Evolutionary conservation across 2,888 invertebrate genomes (phyloP), one percentile per base, ranked within the genome.

Genomic region (Cinara cedri): DNA sequence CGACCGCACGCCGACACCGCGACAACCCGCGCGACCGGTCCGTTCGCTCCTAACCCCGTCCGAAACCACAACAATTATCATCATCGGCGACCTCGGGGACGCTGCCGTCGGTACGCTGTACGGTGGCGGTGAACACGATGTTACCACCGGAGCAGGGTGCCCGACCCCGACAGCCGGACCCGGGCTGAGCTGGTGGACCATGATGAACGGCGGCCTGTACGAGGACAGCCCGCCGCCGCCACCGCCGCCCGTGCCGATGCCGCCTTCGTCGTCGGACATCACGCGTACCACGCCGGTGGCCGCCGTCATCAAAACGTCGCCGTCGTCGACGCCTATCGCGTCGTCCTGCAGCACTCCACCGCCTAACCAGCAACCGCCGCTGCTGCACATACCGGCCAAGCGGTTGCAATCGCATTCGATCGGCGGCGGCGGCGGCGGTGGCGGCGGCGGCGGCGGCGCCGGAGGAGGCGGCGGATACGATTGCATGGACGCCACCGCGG

Each of bases 341-440:
- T 90, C 91, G 81, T 90, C 89, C 86, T 89, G 82, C 76, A 75
- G 55, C n/a, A 19, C 81, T 6, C 62, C 72, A 2, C 72, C 76
- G 19, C 62, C 54, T 19, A 54, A 46, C 6, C 68, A 49, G 42
- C 72, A 46, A 8, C 72, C 76, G 11, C 76, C 76, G 82, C 92
- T 92, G 81, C 89, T 95, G 82, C 95, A 95, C 88, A 95, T 95
- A 87, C 95, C 95, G 83, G 95, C 95, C 85, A 95, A 95, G 87
- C 89, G 94, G 81, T 89, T 81, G 88, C 88, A 82, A 81, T 87
- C 86, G 88, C 87, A 88, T 88, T 88, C 88, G 88, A 88, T 87
- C 81, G 81, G 83, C 85, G 84, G 85, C 76, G 84, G 88, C 82
- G 88, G 89, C 81, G 90, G 89, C 84, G 89, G 90, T 68, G 91